Base-by-base conservation (phyloP, 2,888 invertebrate species). In the Sarcophaga rosellei region DNA sequence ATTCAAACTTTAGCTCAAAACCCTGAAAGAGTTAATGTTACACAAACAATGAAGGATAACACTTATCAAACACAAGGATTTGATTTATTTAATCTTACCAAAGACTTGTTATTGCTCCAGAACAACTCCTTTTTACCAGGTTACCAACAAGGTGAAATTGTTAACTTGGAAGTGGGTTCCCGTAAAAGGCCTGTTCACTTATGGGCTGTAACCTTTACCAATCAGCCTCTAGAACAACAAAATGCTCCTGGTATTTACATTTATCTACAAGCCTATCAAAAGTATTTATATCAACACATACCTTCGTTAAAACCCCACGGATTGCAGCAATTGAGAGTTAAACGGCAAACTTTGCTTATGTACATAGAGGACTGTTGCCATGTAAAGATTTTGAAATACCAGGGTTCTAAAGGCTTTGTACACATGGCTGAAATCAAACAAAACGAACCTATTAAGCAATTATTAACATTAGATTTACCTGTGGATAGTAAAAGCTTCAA, bases 331-430 rank as follows among this genome's bases (percentile, higher is more conserved):
- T 5, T 93, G 20, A 90, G 92, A n/a, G 88, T 94, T 21, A 91
- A 93, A 69, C 94, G 94, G 45, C 94, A 94, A 89, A 94, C 94
- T 0, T 88, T 95, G n/a, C 88, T 95, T 20, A 92, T 93, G 15
- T 94, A 94, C 85, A 90, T 94, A 45, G 94, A 95, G 89, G 88
- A 89, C 53, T 90, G 90, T 21, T 89, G 90, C 21, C 79, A 69
- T 0, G 85, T 93, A 17, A 89, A 91, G 4, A 88, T 93, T 11
- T 87, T 91, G 1, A 88, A 89, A 35, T 93, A 93, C 77, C 91
- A 90, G 8, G 94, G 93, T 5, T 89, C 92, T 4, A 90, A 92
- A 85, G 94, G 93, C 0, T 94, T 94, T 87, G 89, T 91, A 47
- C 89, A 90, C 1, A 91, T 92, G 69, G 83, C 91, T 0, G 87